A percentile compares a stretch with the other conserved stretches of the same genome.
Conservation (phyloP, 1,140 invertebrate genomes). For the Gryllus bimaculatus region DNA sequence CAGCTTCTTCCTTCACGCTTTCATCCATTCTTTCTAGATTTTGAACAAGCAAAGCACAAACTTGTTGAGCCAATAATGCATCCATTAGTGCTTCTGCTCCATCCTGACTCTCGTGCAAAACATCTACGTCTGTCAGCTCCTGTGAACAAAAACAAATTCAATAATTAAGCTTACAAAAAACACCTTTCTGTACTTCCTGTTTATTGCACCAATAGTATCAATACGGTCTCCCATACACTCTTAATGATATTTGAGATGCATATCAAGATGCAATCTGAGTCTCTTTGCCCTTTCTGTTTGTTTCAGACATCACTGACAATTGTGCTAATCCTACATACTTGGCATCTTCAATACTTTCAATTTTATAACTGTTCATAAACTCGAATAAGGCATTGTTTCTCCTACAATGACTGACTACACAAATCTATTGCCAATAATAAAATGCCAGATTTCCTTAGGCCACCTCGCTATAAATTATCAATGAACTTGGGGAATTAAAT, state of each 20-base stretch:
- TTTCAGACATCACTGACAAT: neutral
- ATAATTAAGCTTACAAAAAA: neutral
- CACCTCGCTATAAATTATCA: too few relatives aligned
- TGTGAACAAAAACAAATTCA: slow-evolving; percentile 36
- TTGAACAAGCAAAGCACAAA: slow-evolving; percentile 83
- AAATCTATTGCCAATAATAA: too few relatives aligned
- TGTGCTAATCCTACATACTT: too few relatives aligned
- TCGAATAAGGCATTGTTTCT: too few relatives aligned
- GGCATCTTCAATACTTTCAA: too few relatives aligned
- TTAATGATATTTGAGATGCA: neutral
- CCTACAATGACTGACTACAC: too few relatives aligned
- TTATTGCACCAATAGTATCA: neutral
- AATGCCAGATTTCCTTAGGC: too few relatives aligned
- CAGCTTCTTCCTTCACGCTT: slow-evolving; percentile 84
- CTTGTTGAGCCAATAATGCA: slow-evolving; percentile 75
- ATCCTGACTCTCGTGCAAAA: slow-evolving; percentile 81
- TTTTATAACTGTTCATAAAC: too few relatives aligned
- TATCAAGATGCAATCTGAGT: neutral
- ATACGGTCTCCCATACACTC: neutral
- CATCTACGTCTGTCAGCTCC: slow-evolving; percentile 94
- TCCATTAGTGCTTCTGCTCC: slow-evolving; percentile 68
- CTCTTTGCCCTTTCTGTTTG: neutral
- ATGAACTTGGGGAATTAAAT: too few relatives aligned
- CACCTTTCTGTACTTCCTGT: neutral
- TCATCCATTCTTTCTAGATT: slow-evolving; percentile 93